Percentiles rank a stretch among this genome's conserved stretches.
Conservation (phyloP, 2,888 invertebrate genomes). For the Drosophila mulleri region DNA sequence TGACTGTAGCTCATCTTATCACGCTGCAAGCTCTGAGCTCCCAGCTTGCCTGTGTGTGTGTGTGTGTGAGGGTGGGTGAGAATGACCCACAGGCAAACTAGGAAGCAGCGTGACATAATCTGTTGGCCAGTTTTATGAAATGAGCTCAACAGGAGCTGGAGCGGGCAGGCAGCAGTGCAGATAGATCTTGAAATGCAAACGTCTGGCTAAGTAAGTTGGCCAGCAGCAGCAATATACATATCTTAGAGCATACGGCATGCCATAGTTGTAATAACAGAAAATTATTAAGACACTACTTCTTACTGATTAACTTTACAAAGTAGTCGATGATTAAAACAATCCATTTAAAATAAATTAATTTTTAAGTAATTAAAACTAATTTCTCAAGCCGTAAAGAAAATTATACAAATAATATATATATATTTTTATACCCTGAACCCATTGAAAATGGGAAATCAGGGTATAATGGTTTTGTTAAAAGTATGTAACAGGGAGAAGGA, state of each 20-base stretch:
- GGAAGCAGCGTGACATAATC: slow-evolving; percentile 59
- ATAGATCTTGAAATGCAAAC: not conserved
- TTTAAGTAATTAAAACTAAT: no score
- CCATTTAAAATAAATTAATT: no score
- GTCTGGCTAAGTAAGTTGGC: not conserved
- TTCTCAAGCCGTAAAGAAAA: no score
- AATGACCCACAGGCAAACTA: not conserved
- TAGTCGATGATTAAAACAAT: no score
- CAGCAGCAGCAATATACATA: not conserved
- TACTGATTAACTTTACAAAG: no score
- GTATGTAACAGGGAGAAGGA: no score
- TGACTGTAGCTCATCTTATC: slow-evolving; percentile 23
- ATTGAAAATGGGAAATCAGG: no score
- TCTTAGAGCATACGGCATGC: not conserved
- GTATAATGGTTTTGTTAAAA: no score
- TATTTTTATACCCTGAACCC: no score
- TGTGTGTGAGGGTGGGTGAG: slow-evolving; percentile 1
- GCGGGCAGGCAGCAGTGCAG: not conserved
- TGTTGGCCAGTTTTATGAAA: slow-evolving; percentile 20
- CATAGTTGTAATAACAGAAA: no score
- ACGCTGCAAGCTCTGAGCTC: slow-evolving; percentile 1
- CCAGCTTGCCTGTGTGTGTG: not conserved
- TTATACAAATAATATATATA: no score
- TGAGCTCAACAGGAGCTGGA: slow-evolving; percentile 37
- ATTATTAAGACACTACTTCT: no score